These are phyloP conservation scores for Aix galericulata DNA, from an alignment of 2,113 vertebrate species.

Conservation along the genomic window DNA sequence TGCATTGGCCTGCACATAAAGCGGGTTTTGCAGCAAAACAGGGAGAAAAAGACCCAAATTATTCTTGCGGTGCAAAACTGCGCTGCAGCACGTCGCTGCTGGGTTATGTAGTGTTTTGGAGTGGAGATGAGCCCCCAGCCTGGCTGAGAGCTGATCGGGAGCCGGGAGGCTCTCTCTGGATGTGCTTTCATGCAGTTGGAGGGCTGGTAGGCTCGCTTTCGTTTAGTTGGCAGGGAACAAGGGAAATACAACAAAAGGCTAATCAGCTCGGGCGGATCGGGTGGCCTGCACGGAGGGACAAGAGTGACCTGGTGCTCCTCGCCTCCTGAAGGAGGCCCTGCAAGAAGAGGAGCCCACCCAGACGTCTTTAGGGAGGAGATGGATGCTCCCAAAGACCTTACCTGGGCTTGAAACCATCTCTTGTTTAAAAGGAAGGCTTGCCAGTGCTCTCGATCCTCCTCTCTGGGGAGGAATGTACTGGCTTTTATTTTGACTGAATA, in stretches of 20 bases:
- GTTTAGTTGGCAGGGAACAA: not conserved
- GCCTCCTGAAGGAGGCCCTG: not conserved
- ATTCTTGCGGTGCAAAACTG: not conserved
- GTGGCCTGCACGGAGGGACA: not conserved
- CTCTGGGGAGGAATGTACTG: not conserved
- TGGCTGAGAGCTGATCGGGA: not conserved
- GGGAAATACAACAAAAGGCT: not conserved
- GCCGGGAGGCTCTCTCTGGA: not conserved
- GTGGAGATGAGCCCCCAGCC: not conserved
- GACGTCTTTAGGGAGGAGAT: not conserved
- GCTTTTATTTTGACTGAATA: too few relatives aligned
- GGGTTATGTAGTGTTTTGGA: not conserved
- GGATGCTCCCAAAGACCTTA: not conserved
- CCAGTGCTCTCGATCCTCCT: not conserved
- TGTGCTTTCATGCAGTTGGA: not conserved
- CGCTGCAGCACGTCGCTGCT: not conserved
- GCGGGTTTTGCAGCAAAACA: not conserved
- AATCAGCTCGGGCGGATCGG: not conserved
- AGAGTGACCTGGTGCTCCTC: not conserved
- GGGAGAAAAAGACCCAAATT: not conserved
- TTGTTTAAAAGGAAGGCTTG: not conserved
- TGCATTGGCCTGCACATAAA: not conserved
- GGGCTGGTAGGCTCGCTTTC: not conserved
- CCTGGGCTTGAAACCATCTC: not conserved
- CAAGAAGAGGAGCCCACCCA: not conserved